Conservation (phyloP, 2,888 invertebrate genomes). For the Hylaea fasciaria region DNA sequence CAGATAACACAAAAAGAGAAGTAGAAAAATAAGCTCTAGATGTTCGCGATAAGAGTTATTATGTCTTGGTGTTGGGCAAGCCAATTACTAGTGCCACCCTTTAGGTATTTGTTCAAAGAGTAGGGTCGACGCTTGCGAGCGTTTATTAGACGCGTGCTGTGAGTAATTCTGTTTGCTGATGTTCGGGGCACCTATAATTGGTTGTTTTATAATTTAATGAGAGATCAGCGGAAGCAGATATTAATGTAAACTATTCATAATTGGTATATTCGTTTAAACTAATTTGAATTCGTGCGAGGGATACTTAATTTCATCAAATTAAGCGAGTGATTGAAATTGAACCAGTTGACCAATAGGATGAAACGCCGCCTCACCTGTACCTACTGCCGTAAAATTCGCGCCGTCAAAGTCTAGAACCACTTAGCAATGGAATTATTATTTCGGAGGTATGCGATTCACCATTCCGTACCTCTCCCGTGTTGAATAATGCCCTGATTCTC, state of each 20-base stretch:
- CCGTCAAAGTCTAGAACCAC: too few relatives aligned
- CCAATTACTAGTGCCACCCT: conserved; percentile 29
- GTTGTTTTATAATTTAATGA: conserved; percentile 20
- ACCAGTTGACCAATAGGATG: too few relatives aligned
- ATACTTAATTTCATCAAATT: too few relatives aligned
- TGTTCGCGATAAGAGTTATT: conserved; percentile 6
- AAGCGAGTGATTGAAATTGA: too few relatives aligned
- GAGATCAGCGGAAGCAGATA: conserved; percentile 13
- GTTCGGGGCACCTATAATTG: conserved; percentile 19
- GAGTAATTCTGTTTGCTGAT: conserved; percentile 30
- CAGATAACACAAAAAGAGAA: not conserved
- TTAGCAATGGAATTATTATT: too few relatives aligned
- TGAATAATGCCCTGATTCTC: too few relatives aligned
- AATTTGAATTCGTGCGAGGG: too few relatives aligned
- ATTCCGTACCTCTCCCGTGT: too few relatives aligned
- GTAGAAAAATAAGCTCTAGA: conserved; percentile 12
- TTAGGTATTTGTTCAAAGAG: conserved; percentile 31
- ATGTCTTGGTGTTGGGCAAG: conserved; percentile 8
- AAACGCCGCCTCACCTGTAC: not conserved
- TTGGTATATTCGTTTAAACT: not conserved
- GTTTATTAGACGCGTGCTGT: conserved; percentile 36
- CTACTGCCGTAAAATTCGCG: too few relatives aligned
- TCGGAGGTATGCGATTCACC: too few relatives aligned
- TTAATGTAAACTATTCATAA: not conserved
- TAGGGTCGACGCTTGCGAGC: conserved; percentile 33